These are phyloP conservation scores for Zhuqinia jingwanae DNA, from an alignment of 2,888 invertebrate genomes.

Conservation along the genomic window DNA sequence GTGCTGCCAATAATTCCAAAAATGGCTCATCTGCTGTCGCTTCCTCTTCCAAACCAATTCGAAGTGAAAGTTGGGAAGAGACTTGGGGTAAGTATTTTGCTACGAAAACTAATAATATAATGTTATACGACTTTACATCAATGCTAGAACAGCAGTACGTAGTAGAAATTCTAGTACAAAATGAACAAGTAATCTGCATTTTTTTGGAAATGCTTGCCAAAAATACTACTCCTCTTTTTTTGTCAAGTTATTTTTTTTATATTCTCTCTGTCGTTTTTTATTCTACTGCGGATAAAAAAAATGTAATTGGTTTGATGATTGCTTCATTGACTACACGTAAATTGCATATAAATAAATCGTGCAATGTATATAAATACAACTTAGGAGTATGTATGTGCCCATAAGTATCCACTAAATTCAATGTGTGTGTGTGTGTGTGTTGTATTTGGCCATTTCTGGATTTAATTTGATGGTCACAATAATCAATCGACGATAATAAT, in stretches of 20 bases:
- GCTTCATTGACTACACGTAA: too few relatives aligned
- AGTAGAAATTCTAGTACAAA: not conserved
- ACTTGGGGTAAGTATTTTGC: conserved; percentile 78
- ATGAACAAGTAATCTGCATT: not conserved
- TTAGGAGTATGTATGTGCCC: too few relatives aligned
- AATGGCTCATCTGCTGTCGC: conserved; percentile 56
- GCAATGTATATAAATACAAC: too few relatives aligned
- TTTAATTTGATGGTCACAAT: too few relatives aligned
- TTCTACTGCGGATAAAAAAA: not conserved
- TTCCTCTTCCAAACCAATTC: conserved; percentile 69
- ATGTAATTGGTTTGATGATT: too few relatives aligned
- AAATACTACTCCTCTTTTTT: not conserved
- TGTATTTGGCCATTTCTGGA: too few relatives aligned
- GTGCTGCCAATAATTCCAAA: conserved; percentile 45
- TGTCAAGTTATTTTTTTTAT: conserved; percentile 1
- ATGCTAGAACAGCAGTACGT: not conserved
- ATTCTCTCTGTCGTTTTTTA: not conserved
- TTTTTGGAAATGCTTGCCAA: conserved; percentile 1
- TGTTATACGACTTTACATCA: not conserved
- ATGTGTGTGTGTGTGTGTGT: too few relatives aligned
- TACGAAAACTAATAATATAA: not conserved
- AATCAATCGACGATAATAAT: too few relatives aligned
- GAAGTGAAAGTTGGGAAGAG: conserved; percentile 79
- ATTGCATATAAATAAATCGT: too few relatives aligned
- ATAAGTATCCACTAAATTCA: too few relatives aligned